Evolutionary conservation across 1,140 invertebrate species (phyloP).

Genomic region (Drosophila hydei): DNA sequence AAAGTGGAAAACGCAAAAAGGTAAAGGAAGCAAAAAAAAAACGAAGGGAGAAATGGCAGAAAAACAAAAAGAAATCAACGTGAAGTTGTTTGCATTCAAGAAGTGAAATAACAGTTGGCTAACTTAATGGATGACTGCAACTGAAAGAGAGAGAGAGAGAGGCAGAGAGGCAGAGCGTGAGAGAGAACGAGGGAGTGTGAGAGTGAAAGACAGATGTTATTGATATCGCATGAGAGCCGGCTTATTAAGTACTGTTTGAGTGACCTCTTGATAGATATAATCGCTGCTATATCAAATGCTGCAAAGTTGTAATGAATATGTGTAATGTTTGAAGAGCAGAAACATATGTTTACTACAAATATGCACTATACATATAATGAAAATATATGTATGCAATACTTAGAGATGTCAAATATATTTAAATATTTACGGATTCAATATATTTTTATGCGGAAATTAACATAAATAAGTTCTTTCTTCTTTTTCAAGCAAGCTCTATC

Average conservation of each 20-base stretch:
- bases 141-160: neutral
- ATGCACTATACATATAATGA: no score
- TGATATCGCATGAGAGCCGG: neutral
- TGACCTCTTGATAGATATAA: no score
- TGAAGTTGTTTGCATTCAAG: neutral
- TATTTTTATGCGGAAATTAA: no score
- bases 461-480: no score
- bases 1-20: constrained; percentile 33
- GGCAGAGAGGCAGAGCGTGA: neutral
- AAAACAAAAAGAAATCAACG: neutral
- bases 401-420: no score
- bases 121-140: neutral
- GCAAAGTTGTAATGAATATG: no score
- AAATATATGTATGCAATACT: no score
- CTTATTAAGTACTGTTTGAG: neutral
- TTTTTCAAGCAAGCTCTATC: no score
- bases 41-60: neutral
- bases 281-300: no score
- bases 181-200: neutral
- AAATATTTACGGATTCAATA: no score
- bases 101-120: constrained; percentile 7
- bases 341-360: no score
- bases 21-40: constrained; percentile 11
- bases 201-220: neutral
- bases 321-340: neutral